Evolutionary conservation across 2,888 invertebrate genomes (phyloP), one percentile per base, ranked within the genome.

Genomic region (Nymphalis c-album): DNA sequence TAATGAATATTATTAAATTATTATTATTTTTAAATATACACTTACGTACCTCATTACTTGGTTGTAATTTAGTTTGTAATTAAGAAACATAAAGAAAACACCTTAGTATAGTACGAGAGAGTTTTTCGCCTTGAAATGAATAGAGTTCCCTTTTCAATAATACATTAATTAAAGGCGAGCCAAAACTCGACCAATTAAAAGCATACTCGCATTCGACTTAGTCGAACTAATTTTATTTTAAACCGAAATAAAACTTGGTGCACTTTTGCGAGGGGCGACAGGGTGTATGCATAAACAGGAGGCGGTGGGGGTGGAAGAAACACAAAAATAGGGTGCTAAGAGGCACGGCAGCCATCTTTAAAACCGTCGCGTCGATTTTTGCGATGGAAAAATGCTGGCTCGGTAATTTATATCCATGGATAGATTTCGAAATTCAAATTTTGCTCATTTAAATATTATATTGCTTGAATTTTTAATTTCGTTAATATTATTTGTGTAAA

Each of bases 311-410:
- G 87, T 78, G 84, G 87, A 77, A 85, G 86, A 86, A 86, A 85
- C 80, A 81, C 83, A 89, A 90, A 90, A 90, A 88, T 90, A 84
- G 90, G 90, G 90, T 83, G 88, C 81, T 82, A 88, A 88, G 85
- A 87, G 86, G 72, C 67, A 71, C 75, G 75, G 81, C 76, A 77
- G 90, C 90, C 91, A 90, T 90, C 86, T 88, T 90, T 83, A 73
- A 75, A 74, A 74, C 58, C 71, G 75, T 80, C 81, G 74, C 74
- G 74, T 84, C 85, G 86, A 85, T 85, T 85, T 79, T 77, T 74
- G 76, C 82, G 80, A 83, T 80, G 81, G 78, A 80, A 81, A 75
- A 76, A 76, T 78, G 73, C 76, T 77, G 75, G 73, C 73, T 73
- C 74, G 71, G 70, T 72, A 75, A 73, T 75, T 74, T 75, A 75